Evolutionary conservation across 2,888 invertebrate species (phyloP).

Genomic region (Alitta virens): DNA sequence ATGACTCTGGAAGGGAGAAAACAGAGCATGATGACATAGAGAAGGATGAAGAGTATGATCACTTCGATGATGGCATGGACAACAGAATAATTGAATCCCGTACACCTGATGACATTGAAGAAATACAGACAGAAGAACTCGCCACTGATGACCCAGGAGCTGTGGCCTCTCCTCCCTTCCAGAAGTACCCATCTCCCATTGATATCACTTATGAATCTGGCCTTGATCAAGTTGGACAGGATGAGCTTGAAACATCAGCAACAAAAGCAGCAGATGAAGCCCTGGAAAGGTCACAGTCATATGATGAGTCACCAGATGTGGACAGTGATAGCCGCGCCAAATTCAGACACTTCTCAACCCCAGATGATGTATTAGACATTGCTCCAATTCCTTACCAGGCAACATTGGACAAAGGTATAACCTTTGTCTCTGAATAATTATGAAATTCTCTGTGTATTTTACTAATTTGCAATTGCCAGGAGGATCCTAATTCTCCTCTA

Average conservation of each 20-base stretch:
- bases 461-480: background rate
- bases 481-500: background rate
- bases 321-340: slow-evolving; percentile 1
- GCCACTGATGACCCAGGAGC: slow-evolving; percentile 2
- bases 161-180: background rate
- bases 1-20: background rate
- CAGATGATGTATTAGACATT: slow-evolving; percentile 17
- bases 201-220: slow-evolving; percentile 46
- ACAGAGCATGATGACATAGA: slow-evolving; percentile 20
- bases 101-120: background rate
- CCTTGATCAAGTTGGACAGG: slow-evolving; percentile 36
- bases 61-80: slow-evolving; percentile 5
- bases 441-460: background rate
- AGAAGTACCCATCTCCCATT: slow-evolving; percentile 31
- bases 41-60: slow-evolving; percentile 24
- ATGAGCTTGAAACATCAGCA: slow-evolving; percentile 15
- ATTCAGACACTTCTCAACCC: slow-evolving; percentile 18
- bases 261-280: slow-evolving; percentile 3
- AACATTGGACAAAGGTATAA: slow-evolving; percentile 18
- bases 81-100: background rate
- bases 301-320: slow-evolving; percentile 10
- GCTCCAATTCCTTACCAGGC: background rate
- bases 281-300: slow-evolving; percentile 18
- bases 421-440: background rate
- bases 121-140: slow-evolving; percentile 9